Evolutionary conservation across 92 coral and sea anemone genomes (phyloP), one percentile per base, ranked within the genome.

Genomic region (Heliopora coerulea): DNA sequence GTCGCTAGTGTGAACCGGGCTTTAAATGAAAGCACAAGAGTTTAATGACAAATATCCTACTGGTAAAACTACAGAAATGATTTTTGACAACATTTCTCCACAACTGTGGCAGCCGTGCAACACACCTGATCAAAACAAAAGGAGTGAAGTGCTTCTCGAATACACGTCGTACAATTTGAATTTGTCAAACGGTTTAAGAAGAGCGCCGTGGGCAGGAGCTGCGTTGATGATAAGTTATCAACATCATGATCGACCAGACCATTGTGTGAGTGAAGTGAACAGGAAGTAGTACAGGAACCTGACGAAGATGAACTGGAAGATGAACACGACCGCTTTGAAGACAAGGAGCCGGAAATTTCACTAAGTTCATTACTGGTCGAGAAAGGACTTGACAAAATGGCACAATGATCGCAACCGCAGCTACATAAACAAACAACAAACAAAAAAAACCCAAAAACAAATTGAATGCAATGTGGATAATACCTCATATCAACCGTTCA

Each of bases 181-280:
- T 54, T 52, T 6, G 63, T 54, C 27, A 79, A 44, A 57, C 88
- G 86, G 54, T 88, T 85, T 81, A 88, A 75, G 81, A 85, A 82
- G 34, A 88, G 75, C 1, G 93, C 82, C 21, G 93, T 87, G 0
- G 87, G 82, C 27, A 82, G 78, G n/a, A 84, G 81, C 64, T 84
- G 88, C 0, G 86, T 59, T 24, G 89, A 72, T 5, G 89, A 83
- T 15, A 81, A 74, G 8, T 82, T 56, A 20, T 80, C 85, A 26
- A 82, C 78, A 73, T 88, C 89, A 56, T 80, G 76, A 73, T 82
- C 74, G 29, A 10, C 29, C 1, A 59, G 48, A 48, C 49, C 64
- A 32, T 70, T 52, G 11, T 70, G 62, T 35, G 63, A 17, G 34
- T 70, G 77, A 21, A 27, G 56, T 4, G 77, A 52, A 54, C 77